Evolutionary conservation across 2,113 vertebrate species (phyloP).

Genomic region (Bubo blakistoni): DNA sequence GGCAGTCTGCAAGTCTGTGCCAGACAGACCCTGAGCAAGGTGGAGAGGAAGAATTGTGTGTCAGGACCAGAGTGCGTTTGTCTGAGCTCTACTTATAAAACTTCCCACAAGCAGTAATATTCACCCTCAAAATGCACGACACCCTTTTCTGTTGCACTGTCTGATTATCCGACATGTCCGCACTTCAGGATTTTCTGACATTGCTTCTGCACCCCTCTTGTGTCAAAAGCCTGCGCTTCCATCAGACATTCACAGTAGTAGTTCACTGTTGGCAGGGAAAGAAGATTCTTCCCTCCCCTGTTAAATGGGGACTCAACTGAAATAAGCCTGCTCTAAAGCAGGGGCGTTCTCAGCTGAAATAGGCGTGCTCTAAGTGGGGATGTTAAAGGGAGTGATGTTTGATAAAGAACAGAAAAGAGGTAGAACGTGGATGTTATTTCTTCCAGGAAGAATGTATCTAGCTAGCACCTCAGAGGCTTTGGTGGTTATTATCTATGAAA

Average conservation of each 20-base stretch:
- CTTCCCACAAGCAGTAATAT: background rate
- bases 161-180: background rate
- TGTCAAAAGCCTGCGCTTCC: background rate
- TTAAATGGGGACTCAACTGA: background rate
- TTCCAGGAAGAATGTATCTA: background rate
- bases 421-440: background rate
- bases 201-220: background rate
- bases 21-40: background rate
- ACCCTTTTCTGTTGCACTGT: background rate
- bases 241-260: background rate
- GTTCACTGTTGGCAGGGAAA: background rate
- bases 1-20: background rate
- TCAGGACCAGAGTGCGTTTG: background rate
- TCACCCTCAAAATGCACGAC: background rate
- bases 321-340: background rate
- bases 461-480: background rate
- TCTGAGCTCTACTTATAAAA: background rate
- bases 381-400: background rate
- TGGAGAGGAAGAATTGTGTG: background rate
- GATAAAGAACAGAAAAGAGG: background rate
- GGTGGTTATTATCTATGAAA: background rate
- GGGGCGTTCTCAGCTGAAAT: background rate
- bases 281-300: background rate
- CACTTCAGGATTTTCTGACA: background rate
- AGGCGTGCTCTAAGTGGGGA: background rate